phyloP scores from a whole-genome alignment of 2,888 invertebrate genomes.

The Heliconius charithonia region DNA sequence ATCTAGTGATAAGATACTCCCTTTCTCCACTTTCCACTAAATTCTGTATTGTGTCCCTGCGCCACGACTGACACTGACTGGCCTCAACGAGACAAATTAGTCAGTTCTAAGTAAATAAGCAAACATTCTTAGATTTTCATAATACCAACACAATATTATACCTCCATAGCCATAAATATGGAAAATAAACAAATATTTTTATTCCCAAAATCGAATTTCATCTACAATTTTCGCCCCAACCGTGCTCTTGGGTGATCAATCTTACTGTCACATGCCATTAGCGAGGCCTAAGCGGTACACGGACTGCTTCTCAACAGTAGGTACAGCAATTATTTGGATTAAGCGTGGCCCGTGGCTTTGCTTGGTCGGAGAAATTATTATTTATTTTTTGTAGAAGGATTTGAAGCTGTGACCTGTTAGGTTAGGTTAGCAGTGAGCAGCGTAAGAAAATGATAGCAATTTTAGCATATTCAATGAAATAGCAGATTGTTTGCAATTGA shows the following conservation, averaged over 20 bases:
- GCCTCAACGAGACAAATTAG: too few species aligned
- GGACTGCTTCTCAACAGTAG: constrained; percentile 1
- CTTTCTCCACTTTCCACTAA: too few species aligned
- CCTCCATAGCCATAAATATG: neutral
- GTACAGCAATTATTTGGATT: neutral
- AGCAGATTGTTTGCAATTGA: too few species aligned
- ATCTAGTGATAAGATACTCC: neutral
- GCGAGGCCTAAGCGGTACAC: constrained; percentile 63
- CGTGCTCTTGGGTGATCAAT: constrained; percentile 64
- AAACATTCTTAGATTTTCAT: too few species aligned
- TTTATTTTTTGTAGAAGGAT: too few species aligned
- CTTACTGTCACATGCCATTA: constrained; percentile 82
- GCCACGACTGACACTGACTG: too few species aligned
- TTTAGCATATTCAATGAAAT: too few species aligned
- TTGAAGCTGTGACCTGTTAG: too few species aligned
- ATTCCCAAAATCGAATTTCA: constrained; percentile 19
- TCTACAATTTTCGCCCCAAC: constrained; percentile 17
- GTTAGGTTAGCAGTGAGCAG: too few species aligned
- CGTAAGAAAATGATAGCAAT: too few species aligned
- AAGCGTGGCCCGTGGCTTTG: neutral
- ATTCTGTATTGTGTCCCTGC: too few species aligned
- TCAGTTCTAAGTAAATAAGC: too few species aligned
- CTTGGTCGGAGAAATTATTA: neutral
- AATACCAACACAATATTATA: neutral
- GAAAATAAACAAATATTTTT: constrained; percentile 21